Conservation (phyloP, 1,140 invertebrate genomes). For the Mylabris phalerata region DNA sequence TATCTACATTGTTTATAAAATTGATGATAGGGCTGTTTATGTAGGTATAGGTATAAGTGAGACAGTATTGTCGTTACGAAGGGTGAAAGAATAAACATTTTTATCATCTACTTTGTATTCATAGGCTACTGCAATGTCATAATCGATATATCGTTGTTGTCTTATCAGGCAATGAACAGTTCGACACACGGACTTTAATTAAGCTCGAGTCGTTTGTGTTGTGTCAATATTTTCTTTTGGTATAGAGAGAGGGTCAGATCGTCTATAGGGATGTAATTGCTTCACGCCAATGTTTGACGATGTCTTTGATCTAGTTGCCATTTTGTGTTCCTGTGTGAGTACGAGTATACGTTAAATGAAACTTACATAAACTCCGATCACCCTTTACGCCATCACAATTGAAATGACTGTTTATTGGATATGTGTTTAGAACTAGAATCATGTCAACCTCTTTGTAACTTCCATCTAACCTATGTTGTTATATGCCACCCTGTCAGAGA, state of each 20-base stretch:
- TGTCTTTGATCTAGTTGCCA: slow-evolving; percentile 32
- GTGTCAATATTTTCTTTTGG: slow-evolving; percentile 34
- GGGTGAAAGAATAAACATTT: slow-evolving; percentile 39
- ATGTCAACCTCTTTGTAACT: slow-evolving; percentile 4
- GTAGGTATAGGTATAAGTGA: no score
- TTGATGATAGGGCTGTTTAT: no score
- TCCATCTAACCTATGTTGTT: slow-evolving; percentile 11
- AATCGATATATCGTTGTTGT: slow-evolving; percentile 17
- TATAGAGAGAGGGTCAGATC: slow-evolving; percentile 18
- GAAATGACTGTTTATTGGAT: slow-evolving; percentile 19
- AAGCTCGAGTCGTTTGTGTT: slow-evolving; percentile 27
- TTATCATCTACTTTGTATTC: slow-evolving; percentile 43
- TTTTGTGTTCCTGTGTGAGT: slow-evolving; percentile 15
- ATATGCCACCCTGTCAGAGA: slow-evolving; percentile 11
- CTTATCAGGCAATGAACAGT: slow-evolving; percentile 34
- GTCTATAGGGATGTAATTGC: slow-evolving; percentile 29
- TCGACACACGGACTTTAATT: slow-evolving; percentile 37
- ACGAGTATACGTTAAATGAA: slow-evolving; percentile 23
- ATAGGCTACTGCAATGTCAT: slow-evolving; percentile 40
- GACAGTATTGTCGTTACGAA: not conserved
- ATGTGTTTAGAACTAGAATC: slow-evolving; percentile 2
- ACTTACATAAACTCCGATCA: slow-evolving; percentile 28
- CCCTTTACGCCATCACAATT: slow-evolving; percentile 23
- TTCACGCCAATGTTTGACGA: slow-evolving; percentile 24
- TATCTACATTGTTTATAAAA: no score